These are phyloP conservation scores for Mythimna impura DNA, from an alignment of 2,888 invertebrate genomes.

Conservation along the genomic window DNA sequence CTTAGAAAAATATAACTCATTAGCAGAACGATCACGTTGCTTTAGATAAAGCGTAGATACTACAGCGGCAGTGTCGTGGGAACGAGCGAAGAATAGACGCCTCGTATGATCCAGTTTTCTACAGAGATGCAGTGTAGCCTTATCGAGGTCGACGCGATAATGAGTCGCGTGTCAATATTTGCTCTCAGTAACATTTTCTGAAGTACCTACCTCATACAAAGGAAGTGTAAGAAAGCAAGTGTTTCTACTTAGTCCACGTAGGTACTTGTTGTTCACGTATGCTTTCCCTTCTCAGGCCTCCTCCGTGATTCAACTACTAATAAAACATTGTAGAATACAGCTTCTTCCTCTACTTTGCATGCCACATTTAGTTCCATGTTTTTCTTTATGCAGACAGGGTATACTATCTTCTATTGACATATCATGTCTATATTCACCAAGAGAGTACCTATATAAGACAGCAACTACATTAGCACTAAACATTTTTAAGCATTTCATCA, in stretches of 20 bases:
- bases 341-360: slow-evolving; percentile 3
- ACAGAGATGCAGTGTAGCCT: slow-evolving; percentile 80
- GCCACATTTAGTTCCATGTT: background rate
- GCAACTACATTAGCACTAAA: background rate
- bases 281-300: slow-evolving; percentile 30
- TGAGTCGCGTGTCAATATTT: slow-evolving; percentile 85
- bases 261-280: slow-evolving; percentile 23
- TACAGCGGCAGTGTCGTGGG: slow-evolving; percentile 83
- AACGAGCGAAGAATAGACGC: slow-evolving; percentile 83
- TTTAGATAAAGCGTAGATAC: slow-evolving; percentile 79
- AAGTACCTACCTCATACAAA: slow-evolving; percentile 68
- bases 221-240: slow-evolving; percentile 69
- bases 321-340: slow-evolving; percentile 6
- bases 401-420: background rate
- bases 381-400: background rate
- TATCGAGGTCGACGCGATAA: slow-evolving; percentile 87
- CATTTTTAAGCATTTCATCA: too few relatives aligned
- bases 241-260: slow-evolving; percentile 58
- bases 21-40: slow-evolving; percentile 84
- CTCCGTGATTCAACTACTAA: slow-evolving; percentile 1
- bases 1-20: slow-evolving; percentile 81
- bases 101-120: slow-evolving; percentile 87
- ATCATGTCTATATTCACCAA: background rate
- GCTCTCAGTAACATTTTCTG: slow-evolving; percentile 76
- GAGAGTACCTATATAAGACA: background rate